A percentile compares a stretch with the other conserved stretches of the same genome.
Evolutionary conservation across 2,888 invertebrate species (phyloP).

Genomic region (Tetheella fluctuosa): DNA sequence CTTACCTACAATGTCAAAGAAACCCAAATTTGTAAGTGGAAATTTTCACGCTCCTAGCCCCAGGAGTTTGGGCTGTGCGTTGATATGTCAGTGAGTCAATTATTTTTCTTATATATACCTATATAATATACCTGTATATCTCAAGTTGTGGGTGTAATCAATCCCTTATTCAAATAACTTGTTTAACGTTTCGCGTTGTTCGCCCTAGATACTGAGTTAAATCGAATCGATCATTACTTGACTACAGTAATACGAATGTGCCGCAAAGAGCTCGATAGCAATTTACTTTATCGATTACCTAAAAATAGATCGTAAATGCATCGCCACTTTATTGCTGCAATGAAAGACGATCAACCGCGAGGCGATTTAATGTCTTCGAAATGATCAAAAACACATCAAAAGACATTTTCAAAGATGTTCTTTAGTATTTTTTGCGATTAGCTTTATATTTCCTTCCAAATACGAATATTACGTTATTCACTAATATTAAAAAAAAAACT

Average conservation of each 20-base stretch:
- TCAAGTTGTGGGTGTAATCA: constrained; percentile 33
- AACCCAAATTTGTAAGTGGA: no score
- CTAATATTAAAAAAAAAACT: no score
- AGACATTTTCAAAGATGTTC: background rate
- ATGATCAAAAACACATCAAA: background rate
- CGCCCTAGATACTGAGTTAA: constrained; percentile 32
- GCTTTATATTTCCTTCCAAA: no score
- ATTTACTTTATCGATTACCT: constrained; percentile 54
- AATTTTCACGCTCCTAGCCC: no score
- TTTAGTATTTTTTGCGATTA: no score
- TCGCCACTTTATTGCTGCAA: constrained; percentile 30
- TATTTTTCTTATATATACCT: no score
- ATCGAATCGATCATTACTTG: constrained; percentile 35
- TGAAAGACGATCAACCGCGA: constrained; percentile 25
- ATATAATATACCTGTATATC: constrained; percentile 16
- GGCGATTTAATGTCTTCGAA: constrained; percentile 17
- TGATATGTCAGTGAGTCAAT: no score
- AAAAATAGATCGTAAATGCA: constrained; percentile 50
- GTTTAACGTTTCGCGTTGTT: constrained; percentile 29
- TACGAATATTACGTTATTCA: no score
- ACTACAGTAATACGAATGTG: constrained; percentile 32
- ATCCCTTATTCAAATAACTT: constrained; percentile 36
- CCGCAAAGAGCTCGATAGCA: constrained; percentile 39
- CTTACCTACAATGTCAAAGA: no score
- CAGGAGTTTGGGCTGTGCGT: no score